Conservation (phyloP, 2,797 vertebrate species). For the Oreonectes daqikongensis region DNA sequence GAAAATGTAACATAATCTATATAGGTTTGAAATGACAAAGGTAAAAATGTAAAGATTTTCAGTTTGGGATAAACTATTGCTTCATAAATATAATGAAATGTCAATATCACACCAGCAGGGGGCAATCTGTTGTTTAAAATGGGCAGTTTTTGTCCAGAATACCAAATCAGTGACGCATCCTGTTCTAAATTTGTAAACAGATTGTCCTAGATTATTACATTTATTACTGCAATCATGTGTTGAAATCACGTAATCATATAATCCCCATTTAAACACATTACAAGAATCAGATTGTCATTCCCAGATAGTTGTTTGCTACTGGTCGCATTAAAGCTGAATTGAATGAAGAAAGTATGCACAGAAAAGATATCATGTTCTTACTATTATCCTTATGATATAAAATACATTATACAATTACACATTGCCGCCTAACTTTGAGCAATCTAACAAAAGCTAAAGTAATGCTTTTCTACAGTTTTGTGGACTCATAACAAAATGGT, state of each 20-base stretch:
- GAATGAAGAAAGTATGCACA: too few species aligned
- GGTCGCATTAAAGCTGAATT: conserved; percentile 2
- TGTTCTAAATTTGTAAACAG: neutral
- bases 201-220: neutral
- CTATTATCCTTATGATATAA: too few species aligned
- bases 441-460: neutral
- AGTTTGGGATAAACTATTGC: too few species aligned
- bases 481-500: too few species aligned
- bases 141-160: neutral
- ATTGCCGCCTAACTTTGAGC: neutral
- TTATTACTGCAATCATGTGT: neutral
- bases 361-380: too few species aligned
- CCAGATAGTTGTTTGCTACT: conserved; percentile 48
- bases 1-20: neutral
- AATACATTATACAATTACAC: neutral
- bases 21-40: neutral
- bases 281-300: neutral
- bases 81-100: too few species aligned
- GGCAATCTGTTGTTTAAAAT: conserved; percentile 18
- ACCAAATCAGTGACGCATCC: neutral
- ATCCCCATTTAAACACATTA: neutral
- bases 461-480: too few species aligned
- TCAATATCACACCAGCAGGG: conserved; percentile 37
- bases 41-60: too few species aligned
- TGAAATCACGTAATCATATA: neutral